Base-by-base conservation (phyloP, 1,140 invertebrate genomes). In the Cecropterus lyciades region DNA sequence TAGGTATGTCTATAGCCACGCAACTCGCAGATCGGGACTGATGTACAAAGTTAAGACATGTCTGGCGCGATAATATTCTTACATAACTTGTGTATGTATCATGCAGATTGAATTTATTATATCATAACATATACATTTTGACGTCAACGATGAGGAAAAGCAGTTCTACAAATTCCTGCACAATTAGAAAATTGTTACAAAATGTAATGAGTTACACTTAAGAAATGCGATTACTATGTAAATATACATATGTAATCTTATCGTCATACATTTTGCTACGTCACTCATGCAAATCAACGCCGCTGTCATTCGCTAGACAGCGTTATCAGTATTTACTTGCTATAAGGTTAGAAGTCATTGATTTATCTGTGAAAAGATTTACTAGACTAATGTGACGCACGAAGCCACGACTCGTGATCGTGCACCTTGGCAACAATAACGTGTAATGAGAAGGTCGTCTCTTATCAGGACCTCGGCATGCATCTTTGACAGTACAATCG, bases 261-360 rank as follows among this genome's bases (percentile, higher is more conserved):
- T 33, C 30, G 30, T 33, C 30, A 33, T 33, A 9, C 3, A 33
- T 4, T 10, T 9, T 1, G 9, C 9, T 33, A 33, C 30, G 30
- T 33, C 30, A 33, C 30, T n/a, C n/a, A n/a, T n/a, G n/a, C n/a
- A n/a, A 33, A 8, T 1, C 30, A 9, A 10, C 9, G 30, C 30
- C 30, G 9, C 3, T 33, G 9, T 33, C 7, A 3, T 3, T 33
- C n/a, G 9, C 30, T 33, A 33, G 30, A 33, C 30, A 8, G 30
- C 30, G 30, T 6, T 33, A 33, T 33, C 30, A 37, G 33, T 37
- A 37, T 37, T 37, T 37, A 37, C 33, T 37, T n/a, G n/a, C 33
- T 17, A 65, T 70, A 65, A 71, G 75, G 77, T 77, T 73, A 80
- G 65, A 75, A 68, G 59, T 70, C 60, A 51, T 59, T 56, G 69